These are phyloP conservation scores for Halichondria panicea DNA, from an alignment of 37 sponge, comb jelly and placozoan genomes.

Conservation along the genomic window DNA sequence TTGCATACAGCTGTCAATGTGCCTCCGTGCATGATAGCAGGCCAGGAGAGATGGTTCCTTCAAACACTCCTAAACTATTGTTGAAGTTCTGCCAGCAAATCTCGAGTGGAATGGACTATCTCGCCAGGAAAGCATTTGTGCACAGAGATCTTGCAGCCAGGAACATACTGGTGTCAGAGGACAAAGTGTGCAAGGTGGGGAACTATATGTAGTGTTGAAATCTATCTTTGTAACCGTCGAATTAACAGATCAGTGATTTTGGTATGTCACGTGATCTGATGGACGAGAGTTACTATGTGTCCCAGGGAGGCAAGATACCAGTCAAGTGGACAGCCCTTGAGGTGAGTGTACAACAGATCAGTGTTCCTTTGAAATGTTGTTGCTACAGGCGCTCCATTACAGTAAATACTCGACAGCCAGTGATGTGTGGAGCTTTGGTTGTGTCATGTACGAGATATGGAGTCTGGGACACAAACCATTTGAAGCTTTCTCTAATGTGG, in stretches of 20 bases:
- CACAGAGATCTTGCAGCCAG: conserved; percentile 79
- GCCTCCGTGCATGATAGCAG: not conserved
- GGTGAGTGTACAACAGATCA: no score
- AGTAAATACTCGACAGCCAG: conserved; percentile 39
- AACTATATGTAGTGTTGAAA: no score
- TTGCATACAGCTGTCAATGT: no score
- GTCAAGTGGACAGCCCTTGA: conserved; percentile 74
- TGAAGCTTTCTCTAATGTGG: conserved; percentile 15
- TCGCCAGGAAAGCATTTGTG: conserved; percentile 47
- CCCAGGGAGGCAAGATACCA: conserved; percentile 55
- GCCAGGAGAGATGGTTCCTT: conserved; percentile 18
- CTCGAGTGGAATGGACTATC: conserved; percentile 62
- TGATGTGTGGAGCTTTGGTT: conserved; percentile 48
- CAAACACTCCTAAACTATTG: conserved; percentile 5
- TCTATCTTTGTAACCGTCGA: no score
- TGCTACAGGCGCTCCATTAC: conserved; percentile 23
- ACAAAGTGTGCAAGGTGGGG: conserved; percentile 51
- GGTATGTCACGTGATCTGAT: conserved; percentile 68
- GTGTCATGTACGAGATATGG: conserved; percentile 60
- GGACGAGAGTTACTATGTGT: conserved; percentile 26
- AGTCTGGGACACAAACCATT: conserved; percentile 57
- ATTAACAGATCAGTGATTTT: conserved; percentile 80
- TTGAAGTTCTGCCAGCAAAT: conserved; percentile 57
- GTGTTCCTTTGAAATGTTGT: not conserved
- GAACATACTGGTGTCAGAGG: conserved; percentile 61